Percentiles rank a stretch among this genome's conserved stretches.
phyloP scores from a whole-genome alignment of 2,113 vertebrate genomes.

The Aldabrachelys gigantea region DNA sequence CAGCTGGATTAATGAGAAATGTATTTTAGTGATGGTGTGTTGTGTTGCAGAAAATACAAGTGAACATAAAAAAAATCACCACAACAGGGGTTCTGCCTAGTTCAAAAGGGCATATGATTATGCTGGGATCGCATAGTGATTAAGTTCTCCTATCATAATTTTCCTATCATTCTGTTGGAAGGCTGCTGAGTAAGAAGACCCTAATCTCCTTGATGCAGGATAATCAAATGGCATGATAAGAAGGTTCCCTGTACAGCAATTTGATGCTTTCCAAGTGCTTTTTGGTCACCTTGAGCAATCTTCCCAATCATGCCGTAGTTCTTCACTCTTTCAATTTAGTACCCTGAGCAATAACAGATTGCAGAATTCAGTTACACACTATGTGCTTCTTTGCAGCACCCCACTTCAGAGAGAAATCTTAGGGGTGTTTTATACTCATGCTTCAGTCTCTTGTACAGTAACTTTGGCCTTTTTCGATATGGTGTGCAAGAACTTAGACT shows the following conservation, averaged over 20 bases:
- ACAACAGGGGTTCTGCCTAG: not conserved
- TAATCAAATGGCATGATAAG: not conserved
- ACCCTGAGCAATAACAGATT: constrained; percentile 25
- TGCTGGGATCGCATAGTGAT: not conserved
- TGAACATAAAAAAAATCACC: not conserved
- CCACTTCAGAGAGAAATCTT: not conserved
- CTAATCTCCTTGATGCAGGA: not conserved
- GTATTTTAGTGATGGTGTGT: not conserved
- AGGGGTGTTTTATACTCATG: not conserved
- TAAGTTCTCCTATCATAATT: not conserved
- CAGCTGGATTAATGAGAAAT: not conserved
- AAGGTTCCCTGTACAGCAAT: not conserved
- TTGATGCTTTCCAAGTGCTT: not conserved
- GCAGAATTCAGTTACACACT: not conserved
- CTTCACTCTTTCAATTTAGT: constrained; percentile 20
- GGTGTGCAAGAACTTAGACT: not conserved
- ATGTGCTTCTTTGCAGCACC: not conserved
- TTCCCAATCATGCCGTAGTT: not conserved
- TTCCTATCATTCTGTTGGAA: not conserved
- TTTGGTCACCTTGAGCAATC: constrained; percentile 50
- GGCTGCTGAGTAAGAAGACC: no score
- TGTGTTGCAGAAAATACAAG: not conserved
- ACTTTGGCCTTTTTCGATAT: constrained; percentile 36
- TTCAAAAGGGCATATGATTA: not conserved
- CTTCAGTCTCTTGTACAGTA: constrained; percentile 1